Evolutionary conservation across 2,888 invertebrate species (phyloP), one percentile per base, ranked within the genome.

Genomic region (Dorcus parallelipipedus): DNA sequence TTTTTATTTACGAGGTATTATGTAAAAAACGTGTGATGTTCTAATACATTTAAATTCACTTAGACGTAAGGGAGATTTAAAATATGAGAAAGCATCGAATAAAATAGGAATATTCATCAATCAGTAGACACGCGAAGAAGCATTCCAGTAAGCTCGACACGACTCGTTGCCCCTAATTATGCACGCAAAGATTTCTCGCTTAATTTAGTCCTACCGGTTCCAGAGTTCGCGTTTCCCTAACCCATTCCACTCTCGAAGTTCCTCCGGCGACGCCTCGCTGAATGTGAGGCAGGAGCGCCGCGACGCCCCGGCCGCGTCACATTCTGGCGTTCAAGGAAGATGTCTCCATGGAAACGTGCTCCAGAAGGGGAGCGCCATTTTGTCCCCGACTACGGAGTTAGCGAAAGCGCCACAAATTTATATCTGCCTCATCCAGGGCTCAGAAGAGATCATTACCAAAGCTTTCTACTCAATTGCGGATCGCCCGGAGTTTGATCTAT

Each of bases 391-490:
- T 64, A 67, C 66, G 74, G 76, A 75, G 78, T 76, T 77, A 76
- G 76, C 75, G 75, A 73, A 74, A 76, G 75, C 77, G 78, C 78
- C 78, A 76, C 79, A 78, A 79, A 78, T 78, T 76, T 78, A 76
- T 78, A 79, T 79, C 78, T 77, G 80, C 80, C 77, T 78, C 79
- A 77, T 75, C 79, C 79, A 71, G 74, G 67, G 73, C 79, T 75
- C 73, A 75, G 70, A 74, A 78, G 78, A 78, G 77, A 77, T 81
- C 82, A 78, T 79, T 78, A 78, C 78, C 77, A 78, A 78, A 79
- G 78, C 78, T 78, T 78, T 78, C 78, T 78, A 78, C 78, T 79
- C 78, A 79, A 79, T 79, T 79, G 78, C 76, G 78, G 78, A 79
- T 79, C 76, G 75, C 73, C 74, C 70, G 72, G 75, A 77, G 77